phyloP scores from a whole-genome alignment of 2,888 invertebrate genomes.

The Pterostichus niger region DNA sequence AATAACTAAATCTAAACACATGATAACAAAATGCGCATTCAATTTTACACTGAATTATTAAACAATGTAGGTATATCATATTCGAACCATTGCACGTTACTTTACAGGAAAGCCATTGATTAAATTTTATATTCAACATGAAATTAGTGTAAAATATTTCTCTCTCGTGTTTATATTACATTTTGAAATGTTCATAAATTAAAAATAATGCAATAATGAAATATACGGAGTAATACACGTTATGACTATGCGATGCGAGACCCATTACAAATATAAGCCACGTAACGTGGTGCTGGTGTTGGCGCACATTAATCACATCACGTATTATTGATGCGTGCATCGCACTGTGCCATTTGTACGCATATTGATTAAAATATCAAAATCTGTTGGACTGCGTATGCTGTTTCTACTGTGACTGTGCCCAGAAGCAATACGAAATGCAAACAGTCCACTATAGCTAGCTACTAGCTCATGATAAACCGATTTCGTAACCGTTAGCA shows the following conservation, averaged over 20 bases:
- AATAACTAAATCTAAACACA: slow-evolving; percentile 41
- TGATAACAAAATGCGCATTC: slow-evolving; percentile 22
- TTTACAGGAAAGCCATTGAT: slow-evolving; percentile 41
- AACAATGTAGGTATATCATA: slow-evolving; percentile 41
- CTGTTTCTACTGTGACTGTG: too few relatives aligned
- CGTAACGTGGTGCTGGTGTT: neutral
- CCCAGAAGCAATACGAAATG: neutral
- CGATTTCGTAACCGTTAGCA: too few relatives aligned
- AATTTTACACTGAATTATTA: slow-evolving; percentile 27
- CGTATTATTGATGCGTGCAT: slow-evolving; percentile 53
- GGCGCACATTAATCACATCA: slow-evolving; percentile 44
- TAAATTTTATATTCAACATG: slow-evolving; percentile 43
- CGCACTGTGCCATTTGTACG: slow-evolving; percentile 2
- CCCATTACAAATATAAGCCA: slow-evolving; percentile 56
- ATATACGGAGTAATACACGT: slow-evolving; percentile 33
- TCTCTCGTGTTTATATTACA: slow-evolving; percentile 35
- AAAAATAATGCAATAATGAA: slow-evolving; percentile 64
- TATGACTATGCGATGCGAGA: slow-evolving; percentile 20
- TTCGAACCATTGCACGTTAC: slow-evolving; percentile 24
- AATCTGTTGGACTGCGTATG: neutral
- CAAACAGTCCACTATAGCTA: neutral
- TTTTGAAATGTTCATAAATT: slow-evolving; percentile 53
- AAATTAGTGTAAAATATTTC: slow-evolving; percentile 48
- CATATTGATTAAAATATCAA: slow-evolving; percentile 28
- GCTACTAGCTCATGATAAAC: too few relatives aligned